Evolutionary conservation across 2,113 vertebrate genomes (phyloP), one percentile per base, ranked within the genome.

Genomic region (Corynorhinus townsendii): DNA sequence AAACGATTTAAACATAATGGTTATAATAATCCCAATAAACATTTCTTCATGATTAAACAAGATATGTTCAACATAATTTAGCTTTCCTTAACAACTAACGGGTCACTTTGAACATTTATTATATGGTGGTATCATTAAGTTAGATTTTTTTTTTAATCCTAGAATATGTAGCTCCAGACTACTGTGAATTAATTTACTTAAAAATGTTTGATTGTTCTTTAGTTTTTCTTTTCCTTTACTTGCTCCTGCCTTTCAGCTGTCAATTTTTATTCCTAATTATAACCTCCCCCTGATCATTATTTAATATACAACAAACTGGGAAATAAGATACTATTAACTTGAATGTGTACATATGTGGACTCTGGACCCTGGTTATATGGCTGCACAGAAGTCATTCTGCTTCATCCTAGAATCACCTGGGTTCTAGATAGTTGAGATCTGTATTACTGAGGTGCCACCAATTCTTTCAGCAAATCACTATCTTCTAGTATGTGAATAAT

Each of bases 41-140:
- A 91, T 83, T 43, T 95, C 30, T 54, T 94, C 38, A 92, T 43
- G 62, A 49, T 90, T 96, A 94, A 89, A 54, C 12, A 66, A 77
- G 4, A 96, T 11, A 22, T 52, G 81, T 38, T 62, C 90, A 91
- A 86, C 40, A 91, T 49, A 86, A 89, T 84, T 91, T 82, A 96
- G 71, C 62, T 83, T 95, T 80, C 35, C 86, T 91, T 77, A 86
- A 85, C 93, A 66, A 93, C 11, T 33, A 38, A 38, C 86, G 16
- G 43, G 16, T 83, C 26, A 92, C 20, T 52, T 35, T 64, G 24
- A 95, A 81, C n/a, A 88, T 76, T 91, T 88, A 92, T 79, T 47
- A 38, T 7, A 64, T 45, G 15, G 12, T 49, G 33, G 7, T 85
- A 81, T 47, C 30, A 68, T 83, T 84, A 80, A 2, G 10, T 56